phyloP scores from a whole-genome alignment of 2,888 invertebrate genomes.

The Acronicta leporina region DNA sequence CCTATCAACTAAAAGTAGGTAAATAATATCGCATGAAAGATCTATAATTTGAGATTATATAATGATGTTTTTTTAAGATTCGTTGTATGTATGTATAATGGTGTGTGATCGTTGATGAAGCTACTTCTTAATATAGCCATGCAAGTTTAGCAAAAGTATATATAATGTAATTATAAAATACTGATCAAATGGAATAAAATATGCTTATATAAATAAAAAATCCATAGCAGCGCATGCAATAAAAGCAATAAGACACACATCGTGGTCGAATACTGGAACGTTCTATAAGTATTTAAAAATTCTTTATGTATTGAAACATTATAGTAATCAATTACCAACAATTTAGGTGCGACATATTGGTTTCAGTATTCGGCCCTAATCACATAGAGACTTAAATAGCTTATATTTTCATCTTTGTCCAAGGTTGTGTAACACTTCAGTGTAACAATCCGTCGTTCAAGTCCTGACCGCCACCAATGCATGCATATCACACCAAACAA shows the following conservation, averaged over 20 bases:
- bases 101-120: constrained; percentile 38
- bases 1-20: constrained; percentile 38
- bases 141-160: constrained; percentile 28
- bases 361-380: neutral
- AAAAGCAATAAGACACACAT: constrained; percentile 44
- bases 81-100: constrained; percentile 40
- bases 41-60: constrained; percentile 35
- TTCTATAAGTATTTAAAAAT: too few species aligned
- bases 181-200: constrained; percentile 26
- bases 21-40: constrained; percentile 47
- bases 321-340: too few species aligned
- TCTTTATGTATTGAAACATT: too few species aligned
- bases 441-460: constrained; percentile 87
- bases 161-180: constrained; percentile 15
- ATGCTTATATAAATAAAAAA: constrained; percentile 26
- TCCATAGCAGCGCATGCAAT: constrained; percentile 54
- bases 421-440: constrained; percentile 71
- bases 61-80: constrained; percentile 14
- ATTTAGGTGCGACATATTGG: too few species aligned
- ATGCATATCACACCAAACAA: constrained; percentile 85
- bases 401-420: constrained; percentile 56
- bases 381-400: constrained; percentile 53
- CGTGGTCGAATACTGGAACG: neutral
- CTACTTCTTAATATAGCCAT: constrained; percentile 23
- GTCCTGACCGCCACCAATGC: constrained; percentile 84